Conservation (phyloP, 2,888 invertebrate genomes). For the Diarsia brunnea region DNA sequence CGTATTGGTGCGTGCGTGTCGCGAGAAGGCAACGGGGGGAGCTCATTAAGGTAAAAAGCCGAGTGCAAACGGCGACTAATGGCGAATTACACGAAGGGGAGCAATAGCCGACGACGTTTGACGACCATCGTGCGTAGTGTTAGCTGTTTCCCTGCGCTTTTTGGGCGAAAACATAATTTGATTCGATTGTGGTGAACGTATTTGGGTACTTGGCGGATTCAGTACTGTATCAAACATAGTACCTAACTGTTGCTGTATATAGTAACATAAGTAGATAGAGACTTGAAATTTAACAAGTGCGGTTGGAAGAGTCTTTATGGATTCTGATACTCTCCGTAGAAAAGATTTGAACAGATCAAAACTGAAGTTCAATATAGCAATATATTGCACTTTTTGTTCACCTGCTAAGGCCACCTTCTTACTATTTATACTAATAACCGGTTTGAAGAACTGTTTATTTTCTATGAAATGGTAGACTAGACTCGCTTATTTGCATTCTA, state of each 20-base stretch:
- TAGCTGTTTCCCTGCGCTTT: conserved; percentile 40
- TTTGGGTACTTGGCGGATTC: not conserved
- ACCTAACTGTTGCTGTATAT: not conserved
- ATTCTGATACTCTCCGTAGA: not conserved
- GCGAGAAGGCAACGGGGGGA: conserved; percentile 81
- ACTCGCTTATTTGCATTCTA: conserved; percentile 35
- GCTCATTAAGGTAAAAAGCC: conserved; percentile 91
- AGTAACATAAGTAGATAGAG: not conserved
- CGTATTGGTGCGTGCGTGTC: conserved; percentile 84
- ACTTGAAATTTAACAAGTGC: not conserved
- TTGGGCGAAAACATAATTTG: conserved; percentile 34
- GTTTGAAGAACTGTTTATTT: conserved; percentile 28
- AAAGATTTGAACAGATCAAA: not conserved
- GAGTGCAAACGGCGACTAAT: conserved; percentile 90
- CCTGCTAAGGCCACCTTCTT: not conserved
- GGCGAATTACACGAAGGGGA: conserved; percentile 91
- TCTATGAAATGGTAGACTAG: conserved; percentile 23
- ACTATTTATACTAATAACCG: conserved; percentile 1
- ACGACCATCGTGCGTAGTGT: conserved; percentile 65
- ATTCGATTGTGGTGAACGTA: conserved; percentile 1
- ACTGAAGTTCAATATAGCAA: not conserved
- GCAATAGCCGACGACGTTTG: conserved; percentile 76
- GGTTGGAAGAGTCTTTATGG: not conserved
- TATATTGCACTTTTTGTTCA: not conserved
- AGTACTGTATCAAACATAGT: not conserved